A percentile compares a stretch with the other conserved stretches of the same genome.
These are phyloP conservation scores for Macrosteles quadrilineatus DNA, from an alignment of 1,140 invertebrate genomes.

Conservation along the genomic window DNA sequence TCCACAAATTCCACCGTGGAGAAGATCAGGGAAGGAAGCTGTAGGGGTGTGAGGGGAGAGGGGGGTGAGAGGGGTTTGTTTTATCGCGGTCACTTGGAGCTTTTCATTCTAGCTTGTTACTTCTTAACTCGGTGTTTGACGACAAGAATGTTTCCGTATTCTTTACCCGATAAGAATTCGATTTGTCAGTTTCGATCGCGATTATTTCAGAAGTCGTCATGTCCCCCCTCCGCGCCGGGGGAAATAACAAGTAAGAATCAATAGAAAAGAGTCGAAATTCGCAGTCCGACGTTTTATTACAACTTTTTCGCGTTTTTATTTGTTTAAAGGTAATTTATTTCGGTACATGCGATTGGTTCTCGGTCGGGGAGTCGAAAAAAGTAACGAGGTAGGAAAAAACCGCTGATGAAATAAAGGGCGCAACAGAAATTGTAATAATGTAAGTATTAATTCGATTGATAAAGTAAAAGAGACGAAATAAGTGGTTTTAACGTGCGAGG, in stretches of 20 bases:
- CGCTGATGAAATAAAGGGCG: slow-evolving; percentile 16
- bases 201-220: too few relatives aligned
- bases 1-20: too few relatives aligned
- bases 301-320: slow-evolving; percentile 14
- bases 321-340: slow-evolving; percentile 25
- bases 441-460: slow-evolving; percentile 31
- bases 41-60: too few relatives aligned
- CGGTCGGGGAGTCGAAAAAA: background rate
- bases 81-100: too few relatives aligned
- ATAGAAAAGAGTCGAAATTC: slow-evolving; percentile 15
- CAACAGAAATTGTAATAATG: slow-evolving; percentile 26
- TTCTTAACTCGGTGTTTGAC: too few relatives aligned
- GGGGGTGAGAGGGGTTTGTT: too few relatives aligned
- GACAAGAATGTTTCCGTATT: too few relatives aligned
- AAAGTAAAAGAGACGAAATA: slow-evolving; percentile 29
- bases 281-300: slow-evolving; percentile 13
- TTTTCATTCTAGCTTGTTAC: too few relatives aligned
- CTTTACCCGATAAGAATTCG: too few relatives aligned
- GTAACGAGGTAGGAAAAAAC: slow-evolving; percentile 19
- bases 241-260: slow-evolving; percentile 16
- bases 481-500: slow-evolving; percentile 24
- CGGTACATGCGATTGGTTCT: slow-evolving; percentile 14
- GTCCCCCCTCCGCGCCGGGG: too few relatives aligned
- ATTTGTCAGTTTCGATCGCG: too few relatives aligned
- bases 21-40: too few relatives aligned